Percentiles rank a stretch among this genome's conserved stretches.
phyloP scores from a whole-genome alignment of 2,888 invertebrate genomes.

The Cancer borealis region DNA sequence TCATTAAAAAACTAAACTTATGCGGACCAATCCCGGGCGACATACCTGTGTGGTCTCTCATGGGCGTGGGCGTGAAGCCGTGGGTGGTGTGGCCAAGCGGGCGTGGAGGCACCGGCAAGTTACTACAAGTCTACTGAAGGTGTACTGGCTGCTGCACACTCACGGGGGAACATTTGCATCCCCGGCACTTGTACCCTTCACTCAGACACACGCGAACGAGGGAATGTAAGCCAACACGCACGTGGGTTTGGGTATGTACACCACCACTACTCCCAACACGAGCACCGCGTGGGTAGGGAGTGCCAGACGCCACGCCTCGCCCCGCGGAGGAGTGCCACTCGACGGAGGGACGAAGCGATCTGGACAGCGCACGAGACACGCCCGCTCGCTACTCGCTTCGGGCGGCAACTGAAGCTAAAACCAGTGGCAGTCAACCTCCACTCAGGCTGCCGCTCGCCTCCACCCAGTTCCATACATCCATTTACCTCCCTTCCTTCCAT shows the following conservation, averaged over 20 bases:
- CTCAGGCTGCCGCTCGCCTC: not conserved
- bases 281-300: not conserved
- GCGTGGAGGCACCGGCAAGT: not conserved
- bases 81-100: not conserved
- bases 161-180: not conserved
- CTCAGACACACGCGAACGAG: not conserved
- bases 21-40: not conserved
- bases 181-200: not conserved
- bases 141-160: not conserved
- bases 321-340: not conserved
- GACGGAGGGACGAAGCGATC: not conserved
- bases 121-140: not conserved
- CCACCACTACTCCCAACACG: not conserved
- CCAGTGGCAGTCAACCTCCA: constrained; percentile 20
- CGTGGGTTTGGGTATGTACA: not conserved
- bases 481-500: not conserved
- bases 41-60: constrained; percentile 23
- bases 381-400: constrained; percentile 45
- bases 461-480: not conserved
- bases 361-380: constrained; percentile 36
- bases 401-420: constrained; percentile 34
- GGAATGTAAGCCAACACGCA: not conserved
- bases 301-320: constrained; percentile 25
- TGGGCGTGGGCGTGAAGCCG: not conserved
- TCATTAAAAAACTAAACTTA: not conserved